Evolutionary conservation across 2,113 vertebrate genomes (phyloP).

Genomic region (Clupea harengus): DNA sequence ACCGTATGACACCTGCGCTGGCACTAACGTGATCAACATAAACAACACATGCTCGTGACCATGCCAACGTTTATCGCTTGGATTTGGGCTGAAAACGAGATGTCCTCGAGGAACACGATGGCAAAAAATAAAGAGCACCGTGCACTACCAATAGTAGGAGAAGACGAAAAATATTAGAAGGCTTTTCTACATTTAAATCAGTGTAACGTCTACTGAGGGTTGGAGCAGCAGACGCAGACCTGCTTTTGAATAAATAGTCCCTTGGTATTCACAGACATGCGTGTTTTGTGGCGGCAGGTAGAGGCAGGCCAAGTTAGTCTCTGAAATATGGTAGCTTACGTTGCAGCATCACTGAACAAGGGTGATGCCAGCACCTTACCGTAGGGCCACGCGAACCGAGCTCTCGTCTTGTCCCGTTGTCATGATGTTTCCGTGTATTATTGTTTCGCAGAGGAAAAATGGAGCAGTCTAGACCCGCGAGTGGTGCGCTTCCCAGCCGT

Average conservation of each 20-base stretch:
- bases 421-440: slow-evolving; percentile 69
- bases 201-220: not conserved
- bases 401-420: slow-evolving; percentile 83
- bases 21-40: not conserved
- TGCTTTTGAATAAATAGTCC: not conserved
- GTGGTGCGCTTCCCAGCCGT: not conserved
- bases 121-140: not conserved
- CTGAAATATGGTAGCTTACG: not conserved
- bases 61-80: not conserved
- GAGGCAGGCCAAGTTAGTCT: not conserved
- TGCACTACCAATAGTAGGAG: not conserved
- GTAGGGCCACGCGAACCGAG: slow-evolving; percentile 89
- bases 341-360: not conserved
- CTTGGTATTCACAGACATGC: not conserved
- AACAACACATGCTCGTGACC: not conserved
- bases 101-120: not conserved
- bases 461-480: slow-evolving; percentile 22
- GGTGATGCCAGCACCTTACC: slow-evolving; percentile 67
- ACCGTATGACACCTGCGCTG: not conserved
- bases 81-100: not conserved
- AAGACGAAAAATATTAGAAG: no score
- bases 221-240: not conserved
- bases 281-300: not conserved
- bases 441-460: not conserved
- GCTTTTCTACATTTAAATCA: no score